phyloP scores from a whole-genome alignment of 1,140 invertebrate genomes.

The Dysdera silvatica region DNA sequence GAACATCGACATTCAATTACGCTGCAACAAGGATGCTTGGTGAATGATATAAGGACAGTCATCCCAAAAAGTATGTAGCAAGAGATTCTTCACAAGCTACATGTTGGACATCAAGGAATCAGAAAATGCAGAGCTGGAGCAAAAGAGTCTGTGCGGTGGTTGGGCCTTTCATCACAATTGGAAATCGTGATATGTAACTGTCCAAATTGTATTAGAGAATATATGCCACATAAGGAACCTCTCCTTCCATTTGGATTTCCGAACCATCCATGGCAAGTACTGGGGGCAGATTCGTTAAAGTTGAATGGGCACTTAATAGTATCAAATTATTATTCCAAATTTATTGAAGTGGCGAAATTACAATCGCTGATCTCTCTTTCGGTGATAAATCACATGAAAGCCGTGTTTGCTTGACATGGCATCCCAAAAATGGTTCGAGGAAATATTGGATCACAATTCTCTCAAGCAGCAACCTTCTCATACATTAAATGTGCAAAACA shows the following conservation, averaged over 20 bases:
- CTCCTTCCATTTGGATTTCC: background rate
- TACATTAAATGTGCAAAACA: background rate
- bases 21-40: background rate
- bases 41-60: background rate
- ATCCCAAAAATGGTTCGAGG: background rate
- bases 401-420: background rate
- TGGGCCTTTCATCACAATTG: background rate
- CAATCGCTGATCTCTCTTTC: background rate
- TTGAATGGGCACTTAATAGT: background rate
- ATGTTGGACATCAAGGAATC: background rate
- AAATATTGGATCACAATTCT: background rate
- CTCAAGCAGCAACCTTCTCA: background rate
- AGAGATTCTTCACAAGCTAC: background rate
- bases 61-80: background rate
- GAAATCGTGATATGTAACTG: background rate
- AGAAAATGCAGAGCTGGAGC: background rate
- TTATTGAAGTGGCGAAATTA: conserved; percentile 1
- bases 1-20: background rate
- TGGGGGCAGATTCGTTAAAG: background rate
- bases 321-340: background rate
- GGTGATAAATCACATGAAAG: background rate
- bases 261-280: background rate
- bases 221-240: background rate
- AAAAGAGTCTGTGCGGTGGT: background rate
- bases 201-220: background rate